These are phyloP conservation scores for Chrysocyon brachyurus DNA, from an alignment of 2,797 vertebrate genomes.

Conservation along the genomic window DNA sequence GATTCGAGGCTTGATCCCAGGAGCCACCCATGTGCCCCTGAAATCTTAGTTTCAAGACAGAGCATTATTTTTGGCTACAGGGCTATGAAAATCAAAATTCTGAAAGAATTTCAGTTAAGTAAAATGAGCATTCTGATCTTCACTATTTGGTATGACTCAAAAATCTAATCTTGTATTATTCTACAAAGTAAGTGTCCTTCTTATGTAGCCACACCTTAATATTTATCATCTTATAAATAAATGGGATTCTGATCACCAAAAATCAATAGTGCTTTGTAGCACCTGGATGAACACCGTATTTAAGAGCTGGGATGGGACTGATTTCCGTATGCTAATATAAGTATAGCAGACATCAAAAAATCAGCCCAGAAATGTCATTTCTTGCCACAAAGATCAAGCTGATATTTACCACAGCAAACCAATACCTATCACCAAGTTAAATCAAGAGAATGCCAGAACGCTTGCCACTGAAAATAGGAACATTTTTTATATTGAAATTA, in stretches of 20 bases:
- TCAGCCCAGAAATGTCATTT: constrained; percentile 14
- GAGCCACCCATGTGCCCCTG: too few relatives aligned
- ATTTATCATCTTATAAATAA: constrained; percentile 37
- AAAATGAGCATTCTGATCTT: constrained; percentile 17
- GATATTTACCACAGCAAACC: constrained; percentile 11
- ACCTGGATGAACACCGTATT: background rate
- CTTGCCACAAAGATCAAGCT: background rate
- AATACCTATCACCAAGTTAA: constrained; percentile 38
- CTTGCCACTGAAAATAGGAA: constrained; percentile 58
- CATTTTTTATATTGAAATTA: constrained; percentile 50
- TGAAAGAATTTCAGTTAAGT: background rate
- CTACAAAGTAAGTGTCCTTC: constrained; percentile 11
- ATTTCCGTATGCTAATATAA: constrained; percentile 3
- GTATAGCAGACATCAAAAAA: background rate
- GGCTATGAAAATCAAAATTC: constrained; percentile 51
- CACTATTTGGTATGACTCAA: constrained; percentile 13
- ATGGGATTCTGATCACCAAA: constrained; percentile 46
- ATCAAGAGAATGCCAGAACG: constrained; percentile 48
- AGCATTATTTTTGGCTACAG: background rate
- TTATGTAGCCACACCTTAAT: background rate
- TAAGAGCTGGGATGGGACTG: background rate
- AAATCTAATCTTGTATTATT: constrained; percentile 47
- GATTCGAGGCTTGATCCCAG: too few relatives aligned
- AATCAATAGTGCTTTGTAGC: background rate
- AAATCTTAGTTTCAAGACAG: constrained; percentile 17